Evolutionary conservation across 1,140 invertebrate species (phyloP), one percentile per base, ranked within the genome.

Genomic region (Diorhabda carinulata): DNA sequence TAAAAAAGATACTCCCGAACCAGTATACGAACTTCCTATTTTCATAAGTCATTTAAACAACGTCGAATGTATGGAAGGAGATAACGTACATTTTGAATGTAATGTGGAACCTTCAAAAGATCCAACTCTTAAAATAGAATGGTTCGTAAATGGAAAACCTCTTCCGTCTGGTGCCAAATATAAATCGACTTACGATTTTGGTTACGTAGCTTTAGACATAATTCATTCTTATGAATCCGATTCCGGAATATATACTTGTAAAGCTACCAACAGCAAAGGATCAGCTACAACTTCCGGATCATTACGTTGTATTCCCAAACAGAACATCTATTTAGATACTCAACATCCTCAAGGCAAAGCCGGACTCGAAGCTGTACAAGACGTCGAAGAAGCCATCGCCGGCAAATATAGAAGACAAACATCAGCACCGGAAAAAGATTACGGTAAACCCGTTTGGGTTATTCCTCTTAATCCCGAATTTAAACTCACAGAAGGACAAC

Each of bases 41-140:
- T 96, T 97, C 77, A 94, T 95, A 61, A 90, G 91, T 57, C 94
- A 96, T 81, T 83, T 97, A 61, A 96, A 96, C 79, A 94, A 97
- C 77, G 90, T 96, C 7, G 89, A 94, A 76, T 92, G 92, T 76
- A 90, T 89, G 67, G 96, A 98, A 85, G 91, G 91, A 62, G 94
- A 97, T 69, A 92, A 91, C 69, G 93, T 91, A 72, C 94, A 95
- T 81, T 99, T 99, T 78, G 95, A 98, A 82, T 97, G 95, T 80
- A 91, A 92, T 73, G 93, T 98, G 4, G 92, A 97, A 80, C 96
- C 96, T 52, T 91, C 94, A 7, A 93, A 94, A 80, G 96, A 98
- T 83, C 95, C 96, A 2, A 97, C 93, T 7, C 90, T 98, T 85
- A 92, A 91, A 77, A 92, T 97, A 74, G 93, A 95, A 82, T 96